Evolutionary conservation across 2,113 vertebrate genomes (phyloP).

Genomic region (Cnemophilus loriae): DNA sequence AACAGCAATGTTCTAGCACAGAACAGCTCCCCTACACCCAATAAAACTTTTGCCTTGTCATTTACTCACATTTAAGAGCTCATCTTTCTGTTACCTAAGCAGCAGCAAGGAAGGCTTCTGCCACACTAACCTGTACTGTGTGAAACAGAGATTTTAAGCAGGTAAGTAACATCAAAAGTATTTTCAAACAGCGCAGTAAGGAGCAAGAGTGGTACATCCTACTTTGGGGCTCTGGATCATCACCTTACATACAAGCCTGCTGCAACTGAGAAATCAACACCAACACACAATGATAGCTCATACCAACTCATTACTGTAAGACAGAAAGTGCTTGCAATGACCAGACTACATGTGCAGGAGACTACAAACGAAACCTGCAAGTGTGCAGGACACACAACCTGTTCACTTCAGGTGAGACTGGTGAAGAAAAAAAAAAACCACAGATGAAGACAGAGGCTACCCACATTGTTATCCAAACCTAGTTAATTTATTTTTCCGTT

Average conservation of each 20-base stretch:
- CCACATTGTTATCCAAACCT: background rate
- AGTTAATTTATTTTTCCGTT: background rate
- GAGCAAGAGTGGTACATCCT: background rate
- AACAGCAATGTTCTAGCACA: background rate
- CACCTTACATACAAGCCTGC: background rate
- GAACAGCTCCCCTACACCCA: background rate
- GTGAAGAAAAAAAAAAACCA: background rate
- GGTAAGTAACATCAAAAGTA: background rate
- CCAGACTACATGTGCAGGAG: accelerated
- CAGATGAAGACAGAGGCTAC: background rate
- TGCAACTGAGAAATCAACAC: background rate
- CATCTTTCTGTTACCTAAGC: background rate
- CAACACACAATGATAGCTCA: accelerated
- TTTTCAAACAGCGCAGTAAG: background rate
- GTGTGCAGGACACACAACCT: background rate
- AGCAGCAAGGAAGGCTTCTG: background rate
- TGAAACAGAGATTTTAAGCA: background rate
- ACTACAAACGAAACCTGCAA: background rate
- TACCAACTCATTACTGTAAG: background rate
- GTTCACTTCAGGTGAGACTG: background rate
- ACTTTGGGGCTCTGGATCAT: background rate
- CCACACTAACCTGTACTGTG: background rate
- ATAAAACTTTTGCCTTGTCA: background rate
- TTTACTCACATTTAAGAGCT: background rate
- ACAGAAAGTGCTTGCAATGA: background rate